Evolutionary conservation across 2,113 vertebrate genomes (phyloP).

Genomic region (Upupa epops): DNA sequence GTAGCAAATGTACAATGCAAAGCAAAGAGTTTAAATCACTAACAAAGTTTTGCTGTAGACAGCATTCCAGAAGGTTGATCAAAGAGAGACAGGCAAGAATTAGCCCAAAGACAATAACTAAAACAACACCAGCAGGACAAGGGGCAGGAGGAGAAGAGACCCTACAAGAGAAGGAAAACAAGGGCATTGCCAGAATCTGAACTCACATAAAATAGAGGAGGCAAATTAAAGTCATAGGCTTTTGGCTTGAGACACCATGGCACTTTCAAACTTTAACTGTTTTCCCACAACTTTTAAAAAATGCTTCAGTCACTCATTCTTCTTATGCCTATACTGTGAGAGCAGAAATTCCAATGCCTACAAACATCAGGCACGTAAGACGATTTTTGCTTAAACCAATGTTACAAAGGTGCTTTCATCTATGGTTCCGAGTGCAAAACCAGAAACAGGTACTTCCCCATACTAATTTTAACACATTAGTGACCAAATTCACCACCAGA

Average conservation of each 20-base stretch:
- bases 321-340: rapidly evolving
- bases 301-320: neutral
- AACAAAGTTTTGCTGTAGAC: neutral
- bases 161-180: neutral
- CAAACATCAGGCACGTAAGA: neutral
- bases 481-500: neutral
- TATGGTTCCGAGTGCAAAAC: neutral
- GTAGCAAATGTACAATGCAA: slow-evolving; percentile 33
- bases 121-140: neutral
- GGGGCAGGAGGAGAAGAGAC: neutral
- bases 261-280: neutral
- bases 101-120: neutral
- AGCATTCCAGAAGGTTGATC: neutral
- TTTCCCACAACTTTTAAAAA: neutral
- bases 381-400: neutral
- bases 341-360: neutral
- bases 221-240: neutral
- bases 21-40: neutral
- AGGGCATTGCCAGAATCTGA: neutral
- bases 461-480: neutral
- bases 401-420: neutral
- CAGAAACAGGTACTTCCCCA: neutral
- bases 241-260: neutral
- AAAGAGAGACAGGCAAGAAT: neutral
- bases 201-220: neutral